phyloP scores from a whole-genome alignment of 1,140 invertebrate species.

The Achroia grisella region DNA sequence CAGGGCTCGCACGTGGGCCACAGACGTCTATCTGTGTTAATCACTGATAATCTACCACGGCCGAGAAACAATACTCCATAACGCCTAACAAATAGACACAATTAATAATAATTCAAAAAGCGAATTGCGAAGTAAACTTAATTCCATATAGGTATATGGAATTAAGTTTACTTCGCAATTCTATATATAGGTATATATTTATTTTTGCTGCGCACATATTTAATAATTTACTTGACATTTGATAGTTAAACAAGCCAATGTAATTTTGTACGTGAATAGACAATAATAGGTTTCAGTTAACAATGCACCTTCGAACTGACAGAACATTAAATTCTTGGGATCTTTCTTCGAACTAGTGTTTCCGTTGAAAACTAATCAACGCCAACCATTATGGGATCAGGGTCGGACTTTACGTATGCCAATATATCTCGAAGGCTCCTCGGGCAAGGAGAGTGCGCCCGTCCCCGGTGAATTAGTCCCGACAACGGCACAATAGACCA shows the following conservation, averaged over 20 bases:
- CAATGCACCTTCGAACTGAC: constrained; percentile 19
- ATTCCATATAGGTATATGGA: too few species aligned
- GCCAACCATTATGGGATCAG: constrained; percentile 47
- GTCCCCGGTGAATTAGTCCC: constrained; percentile 51
- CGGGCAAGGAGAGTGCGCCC: constrained; percentile 37
- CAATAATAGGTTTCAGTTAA: constrained; percentile 14
- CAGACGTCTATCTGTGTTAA: constrained; percentile 45
- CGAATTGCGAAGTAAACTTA: too few species aligned
- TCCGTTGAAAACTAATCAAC: constrained; percentile 66
- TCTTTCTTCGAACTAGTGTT: constrained; percentile 61
- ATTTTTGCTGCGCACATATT: background rate
- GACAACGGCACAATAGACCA: constrained; percentile 68
- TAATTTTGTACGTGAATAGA: constrained; percentile 9
- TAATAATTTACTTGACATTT: too few species aligned
- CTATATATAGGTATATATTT: too few species aligned
- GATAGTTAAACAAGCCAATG: too few species aligned
- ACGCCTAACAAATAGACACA: constrained; percentile 50
- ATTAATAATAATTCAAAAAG: constrained; percentile 31
- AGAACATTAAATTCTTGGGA: constrained; percentile 38
- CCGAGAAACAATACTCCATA: constrained; percentile 47
- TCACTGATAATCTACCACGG: constrained; percentile 47
- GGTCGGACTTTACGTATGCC: constrained; percentile 36
- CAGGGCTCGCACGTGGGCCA: constrained; percentile 44
- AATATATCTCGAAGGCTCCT: constrained; percentile 50
- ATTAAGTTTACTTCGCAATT: too few species aligned